Conservation (phyloP, 1,140 invertebrate genomes). For the Leptinotarsa lineolata region DNA sequence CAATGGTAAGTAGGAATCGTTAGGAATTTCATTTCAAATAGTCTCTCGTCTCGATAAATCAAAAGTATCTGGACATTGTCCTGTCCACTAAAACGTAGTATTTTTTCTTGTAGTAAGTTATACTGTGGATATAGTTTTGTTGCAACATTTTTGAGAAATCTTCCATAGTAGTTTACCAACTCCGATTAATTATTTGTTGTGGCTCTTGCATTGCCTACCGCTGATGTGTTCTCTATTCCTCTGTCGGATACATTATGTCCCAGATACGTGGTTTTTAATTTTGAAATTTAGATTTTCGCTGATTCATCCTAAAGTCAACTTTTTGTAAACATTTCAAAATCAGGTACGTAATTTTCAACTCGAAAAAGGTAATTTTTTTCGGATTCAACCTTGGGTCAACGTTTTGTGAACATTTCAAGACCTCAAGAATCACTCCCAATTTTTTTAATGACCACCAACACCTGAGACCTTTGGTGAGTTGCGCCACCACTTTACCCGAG, state of each 20-base stretch:
- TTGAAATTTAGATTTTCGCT: neutral
- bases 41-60: slow-evolving; percentile 39
- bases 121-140: slow-evolving; percentile 7
- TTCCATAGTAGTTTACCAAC: neutral
- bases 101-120: slow-evolving; percentile 41
- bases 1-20: slow-evolving; percentile 46
- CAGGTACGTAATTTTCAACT: too few relatives aligned
- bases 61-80: slow-evolving; percentile 43
- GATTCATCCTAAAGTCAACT: too few relatives aligned
- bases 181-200: neutral
- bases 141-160: neutral
- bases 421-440: too few relatives aligned
- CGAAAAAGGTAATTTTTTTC: too few relatives aligned
- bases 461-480: too few relatives aligned
- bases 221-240: neutral
- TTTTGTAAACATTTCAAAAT: too few relatives aligned
- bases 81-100: slow-evolving; percentile 38
- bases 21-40: slow-evolving; percentile 48
- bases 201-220: neutral
- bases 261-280: neutral
- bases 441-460: too few relatives aligned
- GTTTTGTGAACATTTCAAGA: too few relatives aligned
- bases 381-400: too few relatives aligned
- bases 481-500: too few relatives aligned
- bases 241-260: neutral